Evolutionary conservation across 2,113 vertebrate genomes (phyloP).

Genomic region (Channa argus): DNA sequence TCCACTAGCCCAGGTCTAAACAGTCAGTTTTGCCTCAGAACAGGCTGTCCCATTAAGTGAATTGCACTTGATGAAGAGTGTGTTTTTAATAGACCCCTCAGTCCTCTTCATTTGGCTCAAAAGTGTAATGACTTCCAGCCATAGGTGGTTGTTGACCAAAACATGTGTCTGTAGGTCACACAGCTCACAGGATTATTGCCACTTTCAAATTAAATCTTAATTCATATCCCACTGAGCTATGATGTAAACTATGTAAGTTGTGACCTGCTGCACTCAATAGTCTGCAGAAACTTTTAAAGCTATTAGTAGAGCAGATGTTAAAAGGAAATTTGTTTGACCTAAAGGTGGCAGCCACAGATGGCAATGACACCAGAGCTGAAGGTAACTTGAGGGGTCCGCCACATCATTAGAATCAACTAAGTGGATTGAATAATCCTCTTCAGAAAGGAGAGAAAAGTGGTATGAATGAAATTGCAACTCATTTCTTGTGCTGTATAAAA

Average conservation of each 20-base stretch:
- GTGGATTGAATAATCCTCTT: slow-evolving; percentile 44
- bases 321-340: slow-evolving; percentile 59
- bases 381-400: slow-evolving; percentile 1
- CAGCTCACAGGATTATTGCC: slow-evolving; percentile 27
- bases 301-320: slow-evolving; percentile 46
- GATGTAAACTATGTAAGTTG: slow-evolving; percentile 34
- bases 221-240: slow-evolving; percentile 19
- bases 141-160: slow-evolving; percentile 54
- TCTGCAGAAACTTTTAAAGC: slow-evolving; percentile 18
- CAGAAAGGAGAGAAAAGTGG: slow-evolving; percentile 50
- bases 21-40: slow-evolving; percentile 25
- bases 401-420: slow-evolving; percentile 53
- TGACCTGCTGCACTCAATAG: slow-evolving; percentile 14
- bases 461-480: slow-evolving; percentile 55
- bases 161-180: slow-evolving; percentile 17
- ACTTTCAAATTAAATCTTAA: slow-evolving; percentile 44
- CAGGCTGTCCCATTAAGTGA: slow-evolving; percentile 69
- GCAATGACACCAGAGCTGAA: slow-evolving; percentile 22
- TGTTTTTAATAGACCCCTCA: slow-evolving; percentile 69
- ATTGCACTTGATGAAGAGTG: slow-evolving; percentile 68
- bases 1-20: slow-evolving; percentile 38
- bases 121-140: slow-evolving; percentile 49
- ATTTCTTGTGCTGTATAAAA: slow-evolving; percentile 24
- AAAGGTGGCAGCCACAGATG: slow-evolving; percentile 50
- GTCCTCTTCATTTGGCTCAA: slow-evolving; percentile 55